Base-by-base conservation (phyloP, 1,140 invertebrate genomes). In the Chionoecetes opilio region DNA sequence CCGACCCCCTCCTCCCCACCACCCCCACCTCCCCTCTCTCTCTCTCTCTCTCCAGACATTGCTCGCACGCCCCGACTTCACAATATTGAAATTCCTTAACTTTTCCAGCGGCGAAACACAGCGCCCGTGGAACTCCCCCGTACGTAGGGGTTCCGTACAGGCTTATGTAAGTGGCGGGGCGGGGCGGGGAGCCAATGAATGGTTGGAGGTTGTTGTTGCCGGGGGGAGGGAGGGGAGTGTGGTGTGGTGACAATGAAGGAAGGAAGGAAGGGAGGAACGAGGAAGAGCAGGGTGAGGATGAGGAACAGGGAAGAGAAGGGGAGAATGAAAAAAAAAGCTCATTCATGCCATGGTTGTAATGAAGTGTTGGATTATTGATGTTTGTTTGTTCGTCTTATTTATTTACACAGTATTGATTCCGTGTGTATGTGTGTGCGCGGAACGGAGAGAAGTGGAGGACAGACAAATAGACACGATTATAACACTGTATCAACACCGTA, bases 51-150 rank as follows among this genome's bases (percentile, higher is more conserved):
- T 63, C 53, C 53, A 63, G 9, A 63, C 53, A 63, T 63, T 63
- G 53, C 53, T 63, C 53, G 53, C 53, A 63, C 53, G 53, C 53
- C n/a, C n/a, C 53, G 53, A 63, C 53, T 63, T 8, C 53, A 63
- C 53, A 63, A 63, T 63, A 63, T 63, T 63, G 53, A 63, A 63
- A 63, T 63, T 63, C 53, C 53, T 63, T 63, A 63, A 63, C 53
- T 63, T 63, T 63, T 63, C 53, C 53, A 63, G 53, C 26, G 53
- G 53, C 26, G 53, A 63, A 63, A 63, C 53, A 63, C 53, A 63
- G 53, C 53, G 53, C 53, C 53, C 8, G 53, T 63, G 53, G 53
- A 63, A 63, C 9, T 9, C 9, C 53, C 53, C 8, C 53, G 2
- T 21, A 2, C 26, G 17, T 63, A n/a, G n/a, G n/a, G 53, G 53